Evolutionary conservation across 2,888 invertebrate species (phyloP).

Genomic region (Habroteleia sp.): DNA sequence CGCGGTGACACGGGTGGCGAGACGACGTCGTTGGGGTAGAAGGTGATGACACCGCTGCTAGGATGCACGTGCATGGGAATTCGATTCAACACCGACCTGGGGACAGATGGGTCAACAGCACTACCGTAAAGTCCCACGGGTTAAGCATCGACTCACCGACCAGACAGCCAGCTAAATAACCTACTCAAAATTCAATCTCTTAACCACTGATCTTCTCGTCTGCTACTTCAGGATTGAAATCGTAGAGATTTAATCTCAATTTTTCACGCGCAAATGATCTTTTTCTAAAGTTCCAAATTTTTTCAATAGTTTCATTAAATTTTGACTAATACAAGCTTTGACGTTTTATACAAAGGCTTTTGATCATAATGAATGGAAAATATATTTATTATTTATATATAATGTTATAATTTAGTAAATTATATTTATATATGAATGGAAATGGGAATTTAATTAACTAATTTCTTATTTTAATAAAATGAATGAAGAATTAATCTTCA

Average conservation of each 20-base stretch:
- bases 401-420: too few species aligned
- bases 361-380: too few species aligned
- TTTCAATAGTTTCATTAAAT: too few species aligned
- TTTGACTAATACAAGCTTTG: too few species aligned
- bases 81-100: slow-evolving; percentile 70
- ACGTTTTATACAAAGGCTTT: too few species aligned
- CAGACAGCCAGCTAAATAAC: slow-evolving; percentile 59
- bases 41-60: slow-evolving; percentile 80
- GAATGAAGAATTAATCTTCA: neutral
- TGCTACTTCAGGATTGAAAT: slow-evolving; percentile 19
- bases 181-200: slow-evolving; percentile 70
- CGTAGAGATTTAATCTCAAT: slow-evolving; percentile 23
- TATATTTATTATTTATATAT: too few species aligned
- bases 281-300: slow-evolving; percentile 1
- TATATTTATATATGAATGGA: too few species aligned
- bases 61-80: slow-evolving; percentile 81
- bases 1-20: slow-evolving; percentile 62
- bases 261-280: slow-evolving; percentile 32
- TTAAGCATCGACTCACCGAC: slow-evolving; percentile 68
- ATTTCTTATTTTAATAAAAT: too few species aligned
- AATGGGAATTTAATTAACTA: too few species aligned
- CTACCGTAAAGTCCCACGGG: slow-evolving; percentile 74
- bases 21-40: slow-evolving; percentile 64
- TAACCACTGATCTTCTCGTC: slow-evolving; percentile 64
- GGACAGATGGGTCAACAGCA: slow-evolving; percentile 76